Percentiles rank a stretch among this genome's conserved stretches.
Conservation (phyloP, 2,888 invertebrate species). For the Drosophila conformis region DNA sequence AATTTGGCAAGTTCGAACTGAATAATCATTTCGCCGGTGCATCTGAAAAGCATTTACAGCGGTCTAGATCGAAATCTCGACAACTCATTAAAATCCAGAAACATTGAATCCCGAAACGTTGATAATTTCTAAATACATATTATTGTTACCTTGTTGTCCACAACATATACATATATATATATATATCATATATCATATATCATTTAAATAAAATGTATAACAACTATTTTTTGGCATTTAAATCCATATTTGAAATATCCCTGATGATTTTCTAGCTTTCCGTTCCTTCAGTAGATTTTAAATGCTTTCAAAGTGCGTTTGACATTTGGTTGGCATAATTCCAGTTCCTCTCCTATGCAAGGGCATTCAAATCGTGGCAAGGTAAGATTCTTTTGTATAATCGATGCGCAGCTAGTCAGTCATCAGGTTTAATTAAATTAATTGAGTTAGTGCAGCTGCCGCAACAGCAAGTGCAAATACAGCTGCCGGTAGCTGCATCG, state of each 20-base stretch:
- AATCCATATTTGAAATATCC: background rate
- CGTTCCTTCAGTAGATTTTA: background rate
- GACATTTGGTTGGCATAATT: background rate
- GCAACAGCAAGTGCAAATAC: conserved; percentile 4
- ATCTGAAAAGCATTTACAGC: conserved; percentile 3
- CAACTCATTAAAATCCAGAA: conserved; percentile 22
- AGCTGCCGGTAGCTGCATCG: conserved; percentile 28
- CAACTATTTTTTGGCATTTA: background rate
- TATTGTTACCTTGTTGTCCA: too few relatives aligned
- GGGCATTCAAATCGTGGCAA: conserved; percentile 4
- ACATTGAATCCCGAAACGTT: conserved; percentile 12
- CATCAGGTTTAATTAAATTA: conserved; percentile 56
- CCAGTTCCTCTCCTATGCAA: background rate
- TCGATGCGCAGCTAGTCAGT: conserved; percentile 51
- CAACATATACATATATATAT: too few relatives aligned
- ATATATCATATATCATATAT: too few relatives aligned
- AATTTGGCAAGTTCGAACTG: background rate
- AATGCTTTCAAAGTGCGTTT: background rate
- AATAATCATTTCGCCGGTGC: conserved; percentile 1
- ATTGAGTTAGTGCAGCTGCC: conserved; percentile 54
- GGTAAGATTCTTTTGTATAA: conserved; percentile 22
- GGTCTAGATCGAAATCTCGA: conserved; percentile 17
- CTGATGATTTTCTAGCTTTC: background rate
- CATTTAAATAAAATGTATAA: too few relatives aligned
- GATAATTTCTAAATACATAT: conserved; percentile 33